Conservation (phyloP, 2,888 invertebrate species). For the Himalopsyche kuldschensis region DNA sequence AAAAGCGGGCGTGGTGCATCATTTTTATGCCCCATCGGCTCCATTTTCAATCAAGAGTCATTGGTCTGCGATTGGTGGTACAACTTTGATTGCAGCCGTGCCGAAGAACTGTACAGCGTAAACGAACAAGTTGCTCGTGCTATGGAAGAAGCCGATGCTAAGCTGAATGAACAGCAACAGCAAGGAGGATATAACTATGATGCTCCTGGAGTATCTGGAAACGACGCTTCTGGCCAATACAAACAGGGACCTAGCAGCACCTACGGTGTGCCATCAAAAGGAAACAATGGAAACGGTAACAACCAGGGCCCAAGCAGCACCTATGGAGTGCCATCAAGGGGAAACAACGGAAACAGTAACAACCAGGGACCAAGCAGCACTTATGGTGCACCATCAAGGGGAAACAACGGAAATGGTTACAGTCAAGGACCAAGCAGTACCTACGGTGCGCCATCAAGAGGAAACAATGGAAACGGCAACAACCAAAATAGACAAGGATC, state of each 20-base stretch:
- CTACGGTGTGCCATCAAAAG: slow-evolving; percentile 14
- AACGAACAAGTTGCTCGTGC: slow-evolving; percentile 51
- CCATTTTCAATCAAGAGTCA: slow-evolving; percentile 57
- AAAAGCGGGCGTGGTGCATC: slow-evolving; percentile 50
- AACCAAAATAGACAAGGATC: slow-evolving; percentile 15
- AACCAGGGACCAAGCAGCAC: slow-evolving; percentile 5
- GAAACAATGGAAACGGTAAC: slow-evolving; percentile 10
- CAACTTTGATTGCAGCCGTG: slow-evolving; percentile 56
- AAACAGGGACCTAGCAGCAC: slow-evolving; percentile 4
- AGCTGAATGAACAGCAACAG: slow-evolving; percentile 9
- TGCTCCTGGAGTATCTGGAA: background rate
- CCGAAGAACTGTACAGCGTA: slow-evolving; percentile 52
- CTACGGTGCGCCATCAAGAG: no score
- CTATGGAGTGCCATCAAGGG: slow-evolving; percentile 14
- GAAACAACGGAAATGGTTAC: background rate
- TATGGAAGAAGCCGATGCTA: slow-evolving; percentile 42
- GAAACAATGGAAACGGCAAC: slow-evolving; percentile 5
- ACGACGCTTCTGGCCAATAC: background rate
- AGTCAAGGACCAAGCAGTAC: no score
- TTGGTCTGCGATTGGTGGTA: slow-evolving; percentile 62
- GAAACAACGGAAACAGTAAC: slow-evolving; percentile 9
- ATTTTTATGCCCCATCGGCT: slow-evolving; percentile 62
- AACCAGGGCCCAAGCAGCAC: slow-evolving; percentile 4
- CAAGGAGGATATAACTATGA: slow-evolving; percentile 25
- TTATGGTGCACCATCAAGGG: slow-evolving; percentile 25